Evolutionary conservation across 2,888 invertebrate species (phyloP), one percentile per base, ranked within the genome.

Genomic region (Noctuana brunneofusca): DNA sequence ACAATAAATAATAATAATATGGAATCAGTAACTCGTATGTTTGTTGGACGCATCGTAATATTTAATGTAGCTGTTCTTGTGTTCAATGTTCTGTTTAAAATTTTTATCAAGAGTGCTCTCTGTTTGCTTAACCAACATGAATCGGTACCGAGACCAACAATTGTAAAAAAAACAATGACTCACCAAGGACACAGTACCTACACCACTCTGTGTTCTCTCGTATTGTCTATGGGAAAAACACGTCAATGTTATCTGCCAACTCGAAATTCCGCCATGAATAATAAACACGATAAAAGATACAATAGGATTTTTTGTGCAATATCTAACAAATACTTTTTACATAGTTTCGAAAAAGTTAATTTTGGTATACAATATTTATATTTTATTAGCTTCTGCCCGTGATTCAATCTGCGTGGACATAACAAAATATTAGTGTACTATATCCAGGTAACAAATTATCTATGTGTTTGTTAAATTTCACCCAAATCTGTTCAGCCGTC

Each of bases 191-290:
- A 66, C 62, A 66, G 58, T 60, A 9, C 9, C 43, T 11, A 27
- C 62, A 59, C 64, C 48, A 48, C 64, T 67, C 63, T 62, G 68
- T 66, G 50, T 58, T 66, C 64, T 64, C 63, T 65, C 49, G 58
- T 65, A 62, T 65, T 65, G 64, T 65, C 52, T 62, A 53, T 53
- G 64, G 66, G 50, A 67, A 68, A 67, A 65, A 52, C 57, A 49
- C 53, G 53, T 66, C 54, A 70, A 71, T 68, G 66, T 70, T 72
- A 74, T 74, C 70, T 64, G 18, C 38, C 38, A 20, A 6, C 20
- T 63, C 48, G 16, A 57, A 46, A 60, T 55, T 59, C 63, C 52
- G 12, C 22, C 24, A 58, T 58, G 57, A 59, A 64, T 62, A 58
- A 58, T 58, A 58, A 64, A 41, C 48, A 38, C 46, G 60, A 64